Base-by-base conservation (phyloP, 2,113 vertebrate genomes). In the Carassius auratus region DNA sequence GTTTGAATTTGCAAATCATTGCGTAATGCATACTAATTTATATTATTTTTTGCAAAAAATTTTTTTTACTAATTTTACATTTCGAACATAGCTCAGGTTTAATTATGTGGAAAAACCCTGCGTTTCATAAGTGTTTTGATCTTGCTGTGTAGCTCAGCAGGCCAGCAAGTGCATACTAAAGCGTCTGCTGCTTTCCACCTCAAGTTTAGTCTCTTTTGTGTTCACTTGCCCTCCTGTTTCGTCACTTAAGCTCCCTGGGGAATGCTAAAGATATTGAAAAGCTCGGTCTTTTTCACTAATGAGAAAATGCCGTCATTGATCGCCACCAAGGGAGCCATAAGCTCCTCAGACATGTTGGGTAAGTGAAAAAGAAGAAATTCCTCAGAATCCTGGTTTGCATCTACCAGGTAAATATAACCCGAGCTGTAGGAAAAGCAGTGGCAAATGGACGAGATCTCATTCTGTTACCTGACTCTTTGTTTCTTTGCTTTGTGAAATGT, bases 261-360 rank as follows among this genome's bases (percentile, higher is more conserved):
- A 85, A 85, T 85, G 45, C 14, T 61, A 85, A 85, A 71, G 84
- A 69, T 78, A 75, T 42, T 71, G 21, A 52, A 52, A 69, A 26
- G 45, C 45, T 69, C 61, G 6, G 17, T 48, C 48, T 77, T 52
- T 59, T 81, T 85, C 61, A 52, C 74, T 85, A 85, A 85, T 69
- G 75, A 79, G 84, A 69, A 78, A 38, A 78, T 79, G 62, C 33
- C 48, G 48, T 69, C 76, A 79, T 79, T 57, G 64, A 85, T 59
- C 38, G 68, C 13, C 52, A n/a, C 74, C 64, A 68, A 21, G 45
- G 84, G 84, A 78, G 59, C 62, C 50, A 14, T 71, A 79, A 71
- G 33, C 77, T 69, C 50, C 52, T 85, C 76, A 30, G 64, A 48
- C 84, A 71, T 85, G 26, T 69, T 68, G 48, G 21, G 26, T 12